phyloP scores from a whole-genome alignment of 2,888 invertebrate genomes.

The Synergus laeviventris region DNA sequence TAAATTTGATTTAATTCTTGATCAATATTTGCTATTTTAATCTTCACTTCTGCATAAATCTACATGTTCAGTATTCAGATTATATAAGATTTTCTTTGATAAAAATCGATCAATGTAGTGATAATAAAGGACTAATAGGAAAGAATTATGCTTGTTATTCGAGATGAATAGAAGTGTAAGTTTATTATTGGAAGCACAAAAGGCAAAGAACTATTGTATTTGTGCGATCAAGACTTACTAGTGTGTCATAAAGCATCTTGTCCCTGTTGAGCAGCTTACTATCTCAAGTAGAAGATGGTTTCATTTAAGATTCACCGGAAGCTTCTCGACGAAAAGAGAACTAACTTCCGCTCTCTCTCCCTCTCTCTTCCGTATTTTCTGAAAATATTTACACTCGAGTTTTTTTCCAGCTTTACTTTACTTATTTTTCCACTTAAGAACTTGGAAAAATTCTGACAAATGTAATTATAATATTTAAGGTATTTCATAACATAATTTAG shows the following conservation, averaged over 20 bases:
- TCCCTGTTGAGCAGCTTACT: slow-evolving; percentile 13
- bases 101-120: neutral
- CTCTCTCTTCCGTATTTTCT: slow-evolving; percentile 40
- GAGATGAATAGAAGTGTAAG: neutral
- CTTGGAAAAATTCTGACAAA: neutral
- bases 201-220: slow-evolving; percentile 24
- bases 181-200: neutral
- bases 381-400: slow-evolving; percentile 18
- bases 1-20: neutral
- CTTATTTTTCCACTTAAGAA: neutral
- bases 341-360: slow-evolving; percentile 24
- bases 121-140: neutral
- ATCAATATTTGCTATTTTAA: neutral
- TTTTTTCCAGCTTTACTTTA: neutral
- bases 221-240: slow-evolving; percentile 9
- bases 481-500: no score
- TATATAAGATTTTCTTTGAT: neutral
- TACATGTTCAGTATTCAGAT: neutral
- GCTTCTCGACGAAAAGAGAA: neutral
- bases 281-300: slow-evolving; percentile 30
- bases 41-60: neutral
- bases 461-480: neutral
- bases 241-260: neutral
- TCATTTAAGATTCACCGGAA: slow-evolving; percentile 39
- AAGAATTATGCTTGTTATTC: neutral